Conservation (phyloP, 2,113 vertebrate species). For the Bos indicus region DNA sequence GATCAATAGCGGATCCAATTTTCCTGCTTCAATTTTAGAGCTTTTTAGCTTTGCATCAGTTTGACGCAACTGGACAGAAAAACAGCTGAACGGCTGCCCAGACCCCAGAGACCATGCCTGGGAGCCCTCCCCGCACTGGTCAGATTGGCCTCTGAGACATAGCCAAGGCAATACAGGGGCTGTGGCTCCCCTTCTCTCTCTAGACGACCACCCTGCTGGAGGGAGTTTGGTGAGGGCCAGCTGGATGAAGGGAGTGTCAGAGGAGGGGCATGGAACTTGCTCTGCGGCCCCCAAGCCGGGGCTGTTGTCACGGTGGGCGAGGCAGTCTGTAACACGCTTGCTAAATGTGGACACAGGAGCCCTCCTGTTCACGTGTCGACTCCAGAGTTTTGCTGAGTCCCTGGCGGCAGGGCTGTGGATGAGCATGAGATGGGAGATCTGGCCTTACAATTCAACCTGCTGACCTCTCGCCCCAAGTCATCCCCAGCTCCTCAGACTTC, state of each 20-base stretch:
- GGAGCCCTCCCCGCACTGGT: background rate
- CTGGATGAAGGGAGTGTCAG: rapidly evolving
- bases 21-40: constrained; percentile 17
- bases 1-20: background rate
- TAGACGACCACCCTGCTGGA: background rate
- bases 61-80: background rate
- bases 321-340: background rate
- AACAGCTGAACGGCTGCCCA: rapidly evolving
- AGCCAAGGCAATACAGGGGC: background rate
- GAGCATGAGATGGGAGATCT: rapidly evolving
- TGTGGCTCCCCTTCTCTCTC: background rate
- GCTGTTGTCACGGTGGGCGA: rapidly evolving
- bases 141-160: background rate
- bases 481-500: background rate
- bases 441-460: background rate
- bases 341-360: background rate
- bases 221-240: background rate
- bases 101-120: background rate
- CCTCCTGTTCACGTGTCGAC: background rate
- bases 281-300: background rate
- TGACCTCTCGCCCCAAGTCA: background rate
- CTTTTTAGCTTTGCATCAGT: background rate
- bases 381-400: background rate
- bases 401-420: background rate
- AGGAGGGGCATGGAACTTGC: background rate